phyloP scores from a whole-genome alignment of 2,113 vertebrate species.

The Notarius quadriscutis region DNA sequence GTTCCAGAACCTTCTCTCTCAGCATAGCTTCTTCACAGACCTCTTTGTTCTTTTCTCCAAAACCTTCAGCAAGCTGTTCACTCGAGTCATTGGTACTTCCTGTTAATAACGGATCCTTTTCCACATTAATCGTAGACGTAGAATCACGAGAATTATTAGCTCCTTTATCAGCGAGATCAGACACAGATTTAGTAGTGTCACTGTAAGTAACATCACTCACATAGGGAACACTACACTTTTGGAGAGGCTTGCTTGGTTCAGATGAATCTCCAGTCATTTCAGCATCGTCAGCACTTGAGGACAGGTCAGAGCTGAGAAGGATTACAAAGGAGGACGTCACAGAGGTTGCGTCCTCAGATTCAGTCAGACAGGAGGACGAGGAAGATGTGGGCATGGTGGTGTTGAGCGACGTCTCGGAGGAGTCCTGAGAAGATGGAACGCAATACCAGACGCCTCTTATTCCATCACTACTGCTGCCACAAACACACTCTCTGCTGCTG shows the following conservation, averaged over 20 bases:
- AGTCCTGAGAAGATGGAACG: conserved; percentile 48
- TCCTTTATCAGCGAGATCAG: neutral
- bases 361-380: conserved; percentile 14
- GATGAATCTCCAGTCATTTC: neutral
- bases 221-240: neutral
- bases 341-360: conserved; percentile 5
- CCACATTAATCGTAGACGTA: neutral
- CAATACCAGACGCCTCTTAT: conserved; percentile 58
- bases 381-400: conserved; percentile 37
- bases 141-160: neutral
- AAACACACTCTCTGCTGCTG: neutral
- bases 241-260: neutral
- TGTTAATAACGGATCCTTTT: no score
- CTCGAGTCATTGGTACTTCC: neutral
- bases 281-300: conserved; percentile 5
- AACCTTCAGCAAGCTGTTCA: neutral
- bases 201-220: conserved; percentile 26
- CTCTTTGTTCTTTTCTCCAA: neutral
- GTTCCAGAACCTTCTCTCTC: neutral
- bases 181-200: neutral
- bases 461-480: conserved; percentile 43
- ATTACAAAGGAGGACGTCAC: conserved; percentile 26
- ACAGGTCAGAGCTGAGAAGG: conserved; percentile 35
- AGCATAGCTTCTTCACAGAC: conserved; percentile 4
- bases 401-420: conserved; percentile 30